Evolutionary conservation across 2,797 vertebrate species (phyloP).

Genomic region (Tiaroga cobitis): DNA sequence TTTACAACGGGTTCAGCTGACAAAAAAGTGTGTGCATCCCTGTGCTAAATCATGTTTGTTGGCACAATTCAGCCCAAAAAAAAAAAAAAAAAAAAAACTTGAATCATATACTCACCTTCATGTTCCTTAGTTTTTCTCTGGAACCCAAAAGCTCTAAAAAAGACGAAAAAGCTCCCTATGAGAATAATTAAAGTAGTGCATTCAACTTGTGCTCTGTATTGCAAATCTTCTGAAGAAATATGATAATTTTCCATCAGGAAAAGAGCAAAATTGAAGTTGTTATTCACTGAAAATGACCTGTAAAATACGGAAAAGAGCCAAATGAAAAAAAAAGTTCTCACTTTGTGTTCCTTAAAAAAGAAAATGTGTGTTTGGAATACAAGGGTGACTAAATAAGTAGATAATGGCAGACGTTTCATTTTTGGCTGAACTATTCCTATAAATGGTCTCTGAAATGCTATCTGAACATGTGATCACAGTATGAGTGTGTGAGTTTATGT

Average conservation of each 20-base stretch:
- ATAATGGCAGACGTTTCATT: background rate
- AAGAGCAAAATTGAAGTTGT: background rate
- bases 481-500: conserved; percentile 36
- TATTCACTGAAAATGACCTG: background rate
- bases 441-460: conserved; percentile 17
- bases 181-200: background rate
- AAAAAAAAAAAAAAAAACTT: too few relatives aligned
- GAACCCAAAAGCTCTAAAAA: background rate
- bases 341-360: background rate
- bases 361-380: background rate
- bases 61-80: background rate
- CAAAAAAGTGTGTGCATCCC: background rate
- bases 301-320: background rate
- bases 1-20: background rate
- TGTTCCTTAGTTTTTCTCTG: too few relatives aligned
- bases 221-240: background rate
- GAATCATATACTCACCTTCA: too few relatives aligned
- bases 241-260: background rate
- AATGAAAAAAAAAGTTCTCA: background rate
- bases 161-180: background rate
- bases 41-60: too few relatives aligned
- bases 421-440: conserved; percentile 11
- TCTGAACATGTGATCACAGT: conserved; percentile 21
- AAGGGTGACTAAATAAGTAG: background rate
- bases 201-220: background rate